Percentiles rank a stretch among this genome's conserved stretches.
Evolutionary conservation across 2,888 invertebrate genomes (phyloP).

Genomic region (Meganola albula): DNA sequence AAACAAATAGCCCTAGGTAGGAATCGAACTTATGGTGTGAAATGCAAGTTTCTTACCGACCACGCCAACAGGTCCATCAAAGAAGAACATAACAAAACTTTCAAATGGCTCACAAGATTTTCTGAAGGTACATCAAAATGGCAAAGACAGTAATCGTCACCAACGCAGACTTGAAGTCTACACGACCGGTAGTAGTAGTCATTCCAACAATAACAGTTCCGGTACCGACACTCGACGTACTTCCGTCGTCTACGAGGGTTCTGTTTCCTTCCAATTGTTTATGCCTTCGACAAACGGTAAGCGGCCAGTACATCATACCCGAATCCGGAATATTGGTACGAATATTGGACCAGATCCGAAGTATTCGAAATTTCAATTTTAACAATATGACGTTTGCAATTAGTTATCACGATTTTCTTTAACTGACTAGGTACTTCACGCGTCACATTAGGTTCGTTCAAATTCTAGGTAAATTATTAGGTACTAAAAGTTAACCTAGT

Average conservation of each 20-base stretch:
- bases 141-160: constrained; percentile 46
- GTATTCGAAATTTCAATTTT: not conserved
- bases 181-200: constrained; percentile 68
- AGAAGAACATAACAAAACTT: too few species aligned
- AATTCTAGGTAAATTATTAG: constrained; percentile 3
- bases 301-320: constrained; percentile 24
- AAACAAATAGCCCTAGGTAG: too few species aligned
- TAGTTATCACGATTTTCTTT: too few species aligned
- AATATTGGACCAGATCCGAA: not conserved
- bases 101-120: too few species aligned
- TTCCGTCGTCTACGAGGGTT: constrained; percentile 68
- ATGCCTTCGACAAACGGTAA: constrained; percentile 60
- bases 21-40: too few species aligned
- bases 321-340: not conserved
- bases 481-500: constrained; percentile 17
- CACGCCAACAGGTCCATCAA: too few species aligned
- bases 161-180: constrained; percentile 62
- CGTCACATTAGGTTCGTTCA: not conserved
- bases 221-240: constrained; percentile 67
- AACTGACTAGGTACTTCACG: too few species aligned
- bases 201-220: constrained; percentile 75
- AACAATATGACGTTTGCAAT: too few species aligned
- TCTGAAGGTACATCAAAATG: constrained; percentile 43
- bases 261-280: constrained; percentile 68
- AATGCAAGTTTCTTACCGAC: too few species aligned